Evolutionary conservation across 2,797 vertebrate species (phyloP), one percentile per base, ranked within the genome.

Genomic region (Pseudopleuronectes americanus): DNA sequence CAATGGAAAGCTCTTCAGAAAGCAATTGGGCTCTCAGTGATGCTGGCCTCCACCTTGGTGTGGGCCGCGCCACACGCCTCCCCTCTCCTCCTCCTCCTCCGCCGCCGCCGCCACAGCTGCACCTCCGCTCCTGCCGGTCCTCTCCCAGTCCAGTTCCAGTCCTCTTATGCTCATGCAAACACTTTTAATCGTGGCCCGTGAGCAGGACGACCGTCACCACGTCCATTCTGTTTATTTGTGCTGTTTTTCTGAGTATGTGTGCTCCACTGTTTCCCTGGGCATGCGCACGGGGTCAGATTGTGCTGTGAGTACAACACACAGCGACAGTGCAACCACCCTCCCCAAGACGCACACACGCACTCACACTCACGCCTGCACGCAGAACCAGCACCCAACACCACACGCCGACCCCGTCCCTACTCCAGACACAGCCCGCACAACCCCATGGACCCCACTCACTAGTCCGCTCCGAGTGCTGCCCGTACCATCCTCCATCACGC

Each of bases 1-100:
- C 95, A 96, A 92, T 93, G 87, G 94, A 92, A 95, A 94, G 93
- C 92, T 93, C 94, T 94, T 94, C 93, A 94, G 81, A 93, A 94
- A 94, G 91, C 93, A 81, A 92, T 92, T 90, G 92, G 93, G 85
- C 93, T 95, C 94, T 95, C 92, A 86, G 65, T 84, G 85, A 84
- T 83, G 77, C 85, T 77, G 84, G 81, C 80, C 74, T 87, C 68
- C 24, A 17, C 43, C 43, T 73, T 69, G 59, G 65, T 17, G 22
- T 68, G 7, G 56, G 54, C 66, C 9, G 47, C 5, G n/a, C 63
- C 24, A 4, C 49, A 52, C 52, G 81, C 53, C 63, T 59, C 68
- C 56, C 48, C 45, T 41, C 63, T 58, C 43, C 26, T 52, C 17
- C 38, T 6, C 38, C 19, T 7, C 41, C 41, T 7, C 9, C 26